Base-by-base conservation (phyloP, 2,113 vertebrate species). In the Spea multiplicata region DNA sequence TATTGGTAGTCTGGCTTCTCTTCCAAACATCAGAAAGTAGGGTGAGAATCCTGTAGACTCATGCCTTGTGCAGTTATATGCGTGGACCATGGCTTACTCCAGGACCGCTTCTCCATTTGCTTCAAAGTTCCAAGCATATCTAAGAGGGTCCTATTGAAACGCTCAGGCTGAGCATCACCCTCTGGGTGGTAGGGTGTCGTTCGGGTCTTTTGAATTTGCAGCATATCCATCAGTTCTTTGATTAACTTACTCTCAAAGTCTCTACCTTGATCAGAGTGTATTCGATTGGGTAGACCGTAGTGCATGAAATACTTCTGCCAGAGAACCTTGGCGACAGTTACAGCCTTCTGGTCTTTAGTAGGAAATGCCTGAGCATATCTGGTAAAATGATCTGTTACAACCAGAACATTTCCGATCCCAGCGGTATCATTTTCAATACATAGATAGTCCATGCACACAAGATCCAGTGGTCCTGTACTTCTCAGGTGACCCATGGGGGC, bases 171-270 rank as follows among this genome's bases (percentile, higher is more conserved):
- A 46, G 44, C 64, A 66, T 14, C 61, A 16, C 9, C 74, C 78
- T 7, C 30, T 52, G 49, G 65, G 49, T n/a, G 78, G 49, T 46
- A 81, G 4, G 57, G 57, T n/a, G 74, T 55, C 0, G 61, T 76
- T 30, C 46, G 5, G 4, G 73, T 72, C 44, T 72, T 81, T 9
- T 47, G 2, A 9, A 81, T 49, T 3, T 75, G 68, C 44, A 81
- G 7, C 12, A 66, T 64, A 10, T 30, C n/a, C 66, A 81, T 53
- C 7, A 76, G 14, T 13, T 81, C 80, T 52, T 71, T 53, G 8
- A 81, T 59, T 12, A 81, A n/a, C 16, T 13, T 73, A 45, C 79
- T 81, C 61, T 81, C 79, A 62, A 81, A 81, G 16, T 81, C 74
- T 44, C 74, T 74, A 0, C 80, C 74, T 14, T 71, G 74, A 17